Evolutionary conservation across 2,797 vertebrate species (phyloP), one percentile per base, ranked within the genome.

Genomic region (Microctenopoma stevenorrisi): DNA sequence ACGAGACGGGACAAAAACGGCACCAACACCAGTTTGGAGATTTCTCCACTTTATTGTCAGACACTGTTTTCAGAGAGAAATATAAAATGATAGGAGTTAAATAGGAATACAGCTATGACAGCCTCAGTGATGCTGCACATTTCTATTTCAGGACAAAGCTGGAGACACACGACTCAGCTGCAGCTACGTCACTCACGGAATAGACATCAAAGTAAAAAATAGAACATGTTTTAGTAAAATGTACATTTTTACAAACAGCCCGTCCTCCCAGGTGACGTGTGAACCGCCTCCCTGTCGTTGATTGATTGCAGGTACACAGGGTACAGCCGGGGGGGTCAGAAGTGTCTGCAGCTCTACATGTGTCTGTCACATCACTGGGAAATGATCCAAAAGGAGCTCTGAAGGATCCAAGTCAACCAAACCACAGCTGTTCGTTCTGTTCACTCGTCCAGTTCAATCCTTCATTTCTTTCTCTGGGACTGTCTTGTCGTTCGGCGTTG

Each of bases 21-120:
- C 49, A 40, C 10, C 10, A 11, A 30, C 18, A 40, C n/a, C 2
- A 3, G 26, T 1, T 4, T 44, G 2, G 15, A 44, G 10, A 68
- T 40, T 14, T 46, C 5, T 66, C 22, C 50, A 42, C n/a, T 84
- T 81, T 76, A 84, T 74, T 60, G 28, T 37, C 25, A 46, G 44
- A 47, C 56, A 70, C 30, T 55, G 56, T 33, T 46, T 76, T 47
- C 53, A 53, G 18, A 69, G 26, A 68, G 28, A 52, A 53, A 46
- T n/a, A 42, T 37, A 37, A 37, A 37, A 37, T 10, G 8, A 37
- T 1, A 9, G 4, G 18, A 8, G 63, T 64, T 25, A 2, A 51
- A 48, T 59, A 72, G 26, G 75, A 75, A 70, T 42, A 40, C 40
- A 4, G 59, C 44, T 62, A 62, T 74, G 43, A 80, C n/a, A 72